phyloP scores from a whole-genome alignment of 2,888 invertebrate species.

The Drosophila birchii region DNA sequence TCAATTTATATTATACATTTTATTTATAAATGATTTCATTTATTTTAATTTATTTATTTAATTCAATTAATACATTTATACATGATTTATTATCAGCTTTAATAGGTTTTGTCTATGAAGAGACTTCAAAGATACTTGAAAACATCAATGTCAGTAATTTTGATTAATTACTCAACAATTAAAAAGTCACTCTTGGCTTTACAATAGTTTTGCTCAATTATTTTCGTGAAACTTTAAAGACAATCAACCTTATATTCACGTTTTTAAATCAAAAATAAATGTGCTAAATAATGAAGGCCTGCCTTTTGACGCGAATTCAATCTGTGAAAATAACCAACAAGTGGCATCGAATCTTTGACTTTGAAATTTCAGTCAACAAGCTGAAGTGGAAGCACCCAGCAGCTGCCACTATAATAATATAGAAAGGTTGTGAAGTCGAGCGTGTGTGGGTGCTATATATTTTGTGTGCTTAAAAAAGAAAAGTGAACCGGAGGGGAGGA shows the following conservation, averaged over 20 bases:
- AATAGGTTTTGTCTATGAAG: not conserved
- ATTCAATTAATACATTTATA: no score
- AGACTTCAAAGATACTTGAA: not conserved
- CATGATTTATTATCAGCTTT: rapidly evolving
- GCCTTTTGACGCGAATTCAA: conserved; percentile 10
- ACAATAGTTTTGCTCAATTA: not conserved
- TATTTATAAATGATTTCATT: no score
- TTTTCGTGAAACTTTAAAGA: not conserved
- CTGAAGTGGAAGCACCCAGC: conserved; percentile 11
- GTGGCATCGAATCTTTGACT: conserved; percentile 35
- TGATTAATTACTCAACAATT: conserved; percentile 8
- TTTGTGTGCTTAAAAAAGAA: conserved; percentile 14
- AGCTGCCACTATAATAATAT: conserved; percentile 7
- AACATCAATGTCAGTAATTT: not conserved
- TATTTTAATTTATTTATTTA: no score
- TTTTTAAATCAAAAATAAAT: not conserved
- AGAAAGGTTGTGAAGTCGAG: conserved; percentile 23
- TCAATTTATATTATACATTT: not conserved
- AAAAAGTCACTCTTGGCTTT: not conserved
- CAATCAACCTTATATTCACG: not conserved
- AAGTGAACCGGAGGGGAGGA: not conserved
- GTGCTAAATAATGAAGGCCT: conserved; percentile 20
- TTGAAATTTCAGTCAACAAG: conserved; percentile 23
- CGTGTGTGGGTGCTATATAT: conserved; percentile 17
- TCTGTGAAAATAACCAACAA: conserved; percentile 18